These are phyloP conservation scores for Didymodactylos carnosus DNA, from an alignment of 2,888 invertebrate species.

Conservation along the genomic window DNA sequence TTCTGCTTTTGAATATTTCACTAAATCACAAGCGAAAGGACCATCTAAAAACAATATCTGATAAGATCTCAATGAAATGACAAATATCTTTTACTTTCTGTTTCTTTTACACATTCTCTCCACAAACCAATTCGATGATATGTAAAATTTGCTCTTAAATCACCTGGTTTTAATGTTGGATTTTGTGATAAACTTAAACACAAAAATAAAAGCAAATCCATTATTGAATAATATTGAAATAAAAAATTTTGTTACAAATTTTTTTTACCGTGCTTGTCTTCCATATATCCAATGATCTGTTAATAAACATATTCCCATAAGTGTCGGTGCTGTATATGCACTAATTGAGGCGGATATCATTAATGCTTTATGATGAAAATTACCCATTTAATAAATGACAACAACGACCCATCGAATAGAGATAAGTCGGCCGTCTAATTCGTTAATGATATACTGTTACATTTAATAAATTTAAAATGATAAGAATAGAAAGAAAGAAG, in stretches of 20 bases:
- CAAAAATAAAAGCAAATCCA: too few species aligned
- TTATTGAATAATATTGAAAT: too few species aligned
- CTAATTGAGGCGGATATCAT: constrained; percentile 2
- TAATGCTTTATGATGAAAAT: not conserved
- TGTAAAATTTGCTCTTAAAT: not conserved
- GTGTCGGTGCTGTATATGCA: constrained; percentile 8
- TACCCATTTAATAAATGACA: too few species aligned
- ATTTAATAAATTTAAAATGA: too few species aligned
- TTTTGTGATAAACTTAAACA: not conserved
- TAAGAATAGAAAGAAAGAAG: too few species aligned
- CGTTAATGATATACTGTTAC: too few species aligned
- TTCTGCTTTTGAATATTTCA: not conserved
- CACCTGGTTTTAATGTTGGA: not conserved
- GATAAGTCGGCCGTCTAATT: too few species aligned
- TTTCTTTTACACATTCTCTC: not conserved
- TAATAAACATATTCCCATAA: constrained; percentile 3
- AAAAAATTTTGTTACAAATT: too few species aligned
- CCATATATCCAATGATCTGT: constrained; percentile 8
- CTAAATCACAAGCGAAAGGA: not conserved
- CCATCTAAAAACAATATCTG: not conserved
- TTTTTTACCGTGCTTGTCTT: not conserved
- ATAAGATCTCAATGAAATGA: not conserved
- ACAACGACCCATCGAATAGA: too few species aligned
- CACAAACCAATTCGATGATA: not conserved
- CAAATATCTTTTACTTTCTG: not conserved